Evolutionary conservation across 2,113 vertebrate genomes (phyloP).

Genomic region (Pelusios castaneus): DNA sequence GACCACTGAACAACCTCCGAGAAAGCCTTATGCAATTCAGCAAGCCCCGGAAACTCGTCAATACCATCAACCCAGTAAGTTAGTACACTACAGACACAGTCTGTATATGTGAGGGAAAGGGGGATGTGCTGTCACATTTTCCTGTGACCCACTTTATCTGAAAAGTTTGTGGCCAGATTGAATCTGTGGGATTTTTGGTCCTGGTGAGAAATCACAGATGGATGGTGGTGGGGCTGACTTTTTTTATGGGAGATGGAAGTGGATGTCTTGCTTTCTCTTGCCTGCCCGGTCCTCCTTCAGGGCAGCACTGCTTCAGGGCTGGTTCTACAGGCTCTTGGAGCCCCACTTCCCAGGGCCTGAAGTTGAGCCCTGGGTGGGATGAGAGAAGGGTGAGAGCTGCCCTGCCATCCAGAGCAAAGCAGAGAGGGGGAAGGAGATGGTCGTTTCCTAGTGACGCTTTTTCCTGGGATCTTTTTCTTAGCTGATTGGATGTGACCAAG

Average conservation of each 20-base stretch:
- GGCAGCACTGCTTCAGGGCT: not conserved
- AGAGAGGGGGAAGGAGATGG: not conserved
- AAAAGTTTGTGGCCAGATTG: not conserved
- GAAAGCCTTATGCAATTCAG: constrained; percentile 99
- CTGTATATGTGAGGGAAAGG: too few species aligned
- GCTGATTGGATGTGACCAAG: not conserved
- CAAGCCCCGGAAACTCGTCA: constrained; percentile 97
- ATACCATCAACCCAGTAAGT: constrained; percentile 97
- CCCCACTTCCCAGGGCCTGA: not conserved
- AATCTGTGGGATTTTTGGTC: accelerated
- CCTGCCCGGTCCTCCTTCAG: not conserved
- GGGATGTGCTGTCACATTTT: not conserved
- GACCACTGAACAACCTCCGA: constrained; percentile 96
- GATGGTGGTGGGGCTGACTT: not conserved
- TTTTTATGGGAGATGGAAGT: not conserved
- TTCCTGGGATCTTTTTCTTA: not conserved
- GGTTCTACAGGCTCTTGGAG: not conserved
- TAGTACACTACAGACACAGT: accelerated
- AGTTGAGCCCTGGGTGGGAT: not conserved
- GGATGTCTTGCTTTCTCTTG: not conserved
- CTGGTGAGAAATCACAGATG: accelerated
- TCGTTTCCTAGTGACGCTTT: not conserved
- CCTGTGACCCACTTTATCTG: not conserved
- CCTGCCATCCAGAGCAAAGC: not conserved
- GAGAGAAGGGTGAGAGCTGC: not conserved